Evolutionary conservation across 2,888 invertebrate genomes (phyloP).

Genomic region (Fissipunctia ypsillon): DNA sequence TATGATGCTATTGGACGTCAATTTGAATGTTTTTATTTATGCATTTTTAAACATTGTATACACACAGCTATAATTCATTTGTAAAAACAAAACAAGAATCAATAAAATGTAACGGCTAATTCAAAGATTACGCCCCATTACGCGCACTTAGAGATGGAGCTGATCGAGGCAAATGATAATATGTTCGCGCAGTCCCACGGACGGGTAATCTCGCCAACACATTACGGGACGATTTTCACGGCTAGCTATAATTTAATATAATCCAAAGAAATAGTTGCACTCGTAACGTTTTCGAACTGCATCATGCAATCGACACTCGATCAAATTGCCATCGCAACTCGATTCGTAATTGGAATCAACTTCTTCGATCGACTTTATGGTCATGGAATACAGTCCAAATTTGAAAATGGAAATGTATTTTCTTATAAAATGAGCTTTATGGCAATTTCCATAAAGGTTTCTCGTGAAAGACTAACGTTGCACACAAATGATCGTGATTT

Average conservation of each 20-base stretch:
- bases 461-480: constrained; percentile 63
- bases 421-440: constrained; percentile 65
- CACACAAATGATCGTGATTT: constrained; percentile 87
- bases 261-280: constrained; percentile 89
- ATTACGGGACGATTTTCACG: constrained; percentile 90
- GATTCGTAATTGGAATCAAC: constrained; percentile 59
- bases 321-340: constrained; percentile 51
- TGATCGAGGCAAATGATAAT: constrained; percentile 87
- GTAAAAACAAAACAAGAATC: constrained; percentile 82
- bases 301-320: constrained; percentile 69
- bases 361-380: constrained; percentile 61
- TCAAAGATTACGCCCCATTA: constrained; percentile 87
- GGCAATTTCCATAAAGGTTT: constrained; percentile 62
- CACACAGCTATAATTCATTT: constrained; percentile 68
- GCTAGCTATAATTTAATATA: constrained; percentile 90
- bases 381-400: constrained; percentile 72
- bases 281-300: constrained; percentile 74
- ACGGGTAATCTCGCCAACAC: constrained; percentile 87
- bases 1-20: constrained; percentile 28
- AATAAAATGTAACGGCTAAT: constrained; percentile 87
- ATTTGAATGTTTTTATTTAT: constrained; percentile 33
- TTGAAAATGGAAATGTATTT: constrained; percentile 64
- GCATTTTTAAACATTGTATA: constrained; percentile 36
- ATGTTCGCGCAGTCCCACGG: constrained; percentile 87
- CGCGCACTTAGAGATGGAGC: constrained; percentile 82